Evolutionary conservation across 2,888 invertebrate species (phyloP).

Genomic region (Arrhopalites spinosus): DNA sequence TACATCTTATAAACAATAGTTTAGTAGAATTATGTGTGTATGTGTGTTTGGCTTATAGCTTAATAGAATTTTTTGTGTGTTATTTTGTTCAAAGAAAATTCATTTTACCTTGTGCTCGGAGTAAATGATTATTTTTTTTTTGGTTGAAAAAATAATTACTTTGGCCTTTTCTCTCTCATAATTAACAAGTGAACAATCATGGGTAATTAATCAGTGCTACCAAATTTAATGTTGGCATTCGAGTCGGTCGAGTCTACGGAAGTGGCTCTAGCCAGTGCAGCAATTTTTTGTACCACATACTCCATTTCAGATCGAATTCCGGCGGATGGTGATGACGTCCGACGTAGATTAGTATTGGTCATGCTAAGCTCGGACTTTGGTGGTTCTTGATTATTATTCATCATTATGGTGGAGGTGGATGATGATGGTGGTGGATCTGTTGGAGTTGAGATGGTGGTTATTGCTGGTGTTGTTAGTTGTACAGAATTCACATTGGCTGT

Average conservation of each 20-base stretch:
- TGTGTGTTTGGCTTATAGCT: too few relatives aligned
- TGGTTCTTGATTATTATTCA: background rate
- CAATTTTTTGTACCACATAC: constrained; percentile 81
- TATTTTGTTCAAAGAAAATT: too few relatives aligned
- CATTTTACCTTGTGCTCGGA: too few relatives aligned
- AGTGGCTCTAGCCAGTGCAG: constrained; percentile 71
- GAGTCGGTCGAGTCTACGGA: constrained; percentile 73
- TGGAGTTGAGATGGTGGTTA: constrained; percentile 1
- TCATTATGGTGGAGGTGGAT: background rate
- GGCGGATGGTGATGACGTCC: constrained; percentile 65
- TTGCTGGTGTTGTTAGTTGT: constrained; percentile 2
- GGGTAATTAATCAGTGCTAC: constrained; percentile 42
- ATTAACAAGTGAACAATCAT: constrained; percentile 14
- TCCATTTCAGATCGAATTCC: constrained; percentile 77
- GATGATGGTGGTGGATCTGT: background rate
- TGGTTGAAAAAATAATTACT: background rate
- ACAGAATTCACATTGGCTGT: background rate
- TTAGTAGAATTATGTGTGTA: too few relatives aligned
- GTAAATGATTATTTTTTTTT: background rate
- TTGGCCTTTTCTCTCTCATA: constrained; percentile 3
- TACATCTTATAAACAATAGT: too few relatives aligned
- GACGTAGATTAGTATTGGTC: constrained; percentile 52
- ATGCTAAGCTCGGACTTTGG: constrained; percentile 8
- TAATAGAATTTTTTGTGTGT: too few relatives aligned
- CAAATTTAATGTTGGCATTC: constrained; percentile 62